A percentile compares a stretch with the other conserved stretches of the same genome.
Evolutionary conservation across 2,113 vertebrate species (phyloP).

Genomic region (Nematolebias whitei): DNA sequence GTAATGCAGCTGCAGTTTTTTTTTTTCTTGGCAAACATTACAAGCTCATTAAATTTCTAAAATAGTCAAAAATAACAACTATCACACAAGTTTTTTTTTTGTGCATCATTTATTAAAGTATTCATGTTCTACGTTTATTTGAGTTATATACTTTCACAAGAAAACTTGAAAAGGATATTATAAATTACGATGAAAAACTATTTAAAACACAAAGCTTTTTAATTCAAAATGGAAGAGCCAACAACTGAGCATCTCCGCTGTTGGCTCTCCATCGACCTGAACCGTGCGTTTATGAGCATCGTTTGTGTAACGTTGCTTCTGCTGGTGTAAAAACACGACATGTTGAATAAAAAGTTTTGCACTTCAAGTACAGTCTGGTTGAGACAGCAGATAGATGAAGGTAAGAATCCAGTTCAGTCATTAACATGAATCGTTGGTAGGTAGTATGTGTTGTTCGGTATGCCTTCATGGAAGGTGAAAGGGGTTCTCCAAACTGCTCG

Average conservation of each 20-base stretch:
- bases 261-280: constrained; percentile 11
- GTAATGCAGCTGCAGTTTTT: too few relatives aligned
- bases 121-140: constrained; percentile 45
- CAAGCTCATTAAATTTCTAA: too few relatives aligned
- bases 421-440: constrained; percentile 57
- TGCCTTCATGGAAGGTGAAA: constrained; percentile 83
- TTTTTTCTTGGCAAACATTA: too few relatives aligned
- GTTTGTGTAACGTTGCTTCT: constrained; percentile 15
- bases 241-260: constrained; percentile 9
- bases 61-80: background rate
- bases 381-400: constrained; percentile 60
- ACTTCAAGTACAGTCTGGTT: constrained; percentile 71
- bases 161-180: constrained; percentile 48
- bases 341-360: constrained; percentile 53
- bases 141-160: constrained; percentile 42
- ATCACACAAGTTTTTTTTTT: background rate
- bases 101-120: constrained; percentile 52
- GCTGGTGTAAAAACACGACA: constrained; percentile 33
- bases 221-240: constrained; percentile 30
- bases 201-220: constrained; percentile 59
- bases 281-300: constrained; percentile 5
- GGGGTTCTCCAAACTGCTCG: constrained; percentile 64
- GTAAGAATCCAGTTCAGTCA: constrained; percentile 58
- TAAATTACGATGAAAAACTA: constrained; percentile 55
- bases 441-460: constrained; percentile 70